A percentile compares a stretch with the other conserved stretches of the same genome.
phyloP scores from a whole-genome alignment of 2,888 invertebrate species.

The Synanthedon formicaeformis region DNA sequence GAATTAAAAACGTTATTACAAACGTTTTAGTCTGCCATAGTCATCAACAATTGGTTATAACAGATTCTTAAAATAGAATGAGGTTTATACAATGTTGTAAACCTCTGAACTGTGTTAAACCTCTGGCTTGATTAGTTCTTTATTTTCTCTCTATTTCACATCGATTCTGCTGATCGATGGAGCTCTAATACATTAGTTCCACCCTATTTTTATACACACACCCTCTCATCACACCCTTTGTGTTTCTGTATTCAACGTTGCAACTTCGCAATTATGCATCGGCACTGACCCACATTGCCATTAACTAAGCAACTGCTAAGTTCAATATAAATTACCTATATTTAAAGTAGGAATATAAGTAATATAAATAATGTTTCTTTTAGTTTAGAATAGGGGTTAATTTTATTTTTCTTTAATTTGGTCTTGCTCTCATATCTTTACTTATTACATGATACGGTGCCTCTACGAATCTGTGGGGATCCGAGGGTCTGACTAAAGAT shows the following conservation, averaged over 20 bases:
- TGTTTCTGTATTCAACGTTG: conserved; percentile 29
- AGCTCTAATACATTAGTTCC: background rate
- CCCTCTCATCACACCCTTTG: conserved; percentile 43
- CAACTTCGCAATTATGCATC: conserved; percentile 33
- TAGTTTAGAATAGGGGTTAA: too few relatives aligned
- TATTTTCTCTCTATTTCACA: background rate
- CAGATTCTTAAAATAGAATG: background rate
- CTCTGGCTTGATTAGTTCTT: background rate
- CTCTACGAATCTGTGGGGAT: too few relatives aligned
- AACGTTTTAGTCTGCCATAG: too few relatives aligned
- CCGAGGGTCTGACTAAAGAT: too few relatives aligned
- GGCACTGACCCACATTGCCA: conserved; percentile 50
- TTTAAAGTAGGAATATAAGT: too few relatives aligned
- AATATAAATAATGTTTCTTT: too few relatives aligned
- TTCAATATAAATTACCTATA: too few relatives aligned
- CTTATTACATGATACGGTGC: too few relatives aligned
- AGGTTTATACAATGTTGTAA: background rate
- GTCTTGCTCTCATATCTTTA: too few relatives aligned
- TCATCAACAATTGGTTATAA: too few relatives aligned
- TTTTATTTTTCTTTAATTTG: too few relatives aligned
- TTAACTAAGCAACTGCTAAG: conserved; percentile 25
- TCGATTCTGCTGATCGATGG: background rate
- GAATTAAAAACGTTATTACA: too few relatives aligned
- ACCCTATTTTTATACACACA: conserved; percentile 24
- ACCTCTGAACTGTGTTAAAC: background rate